Base-by-base conservation (phyloP, 1,140 invertebrate genomes). In the Aphelinus atriplicis region DNA sequence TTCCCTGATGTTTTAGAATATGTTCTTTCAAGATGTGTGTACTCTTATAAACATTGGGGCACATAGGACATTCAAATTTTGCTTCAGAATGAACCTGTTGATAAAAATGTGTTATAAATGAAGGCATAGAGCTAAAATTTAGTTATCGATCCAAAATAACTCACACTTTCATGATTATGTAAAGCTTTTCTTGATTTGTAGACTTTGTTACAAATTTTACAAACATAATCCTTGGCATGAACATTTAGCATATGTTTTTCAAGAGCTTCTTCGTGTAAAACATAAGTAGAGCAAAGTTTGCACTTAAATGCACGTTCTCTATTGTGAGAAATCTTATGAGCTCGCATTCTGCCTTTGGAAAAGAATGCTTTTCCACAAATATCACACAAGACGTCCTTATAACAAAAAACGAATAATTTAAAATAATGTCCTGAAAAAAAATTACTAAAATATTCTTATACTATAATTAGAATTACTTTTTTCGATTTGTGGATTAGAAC, bases 21-120 rank as follows among this genome's bases (percentile, higher is more conserved):
- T 85, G 84, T 53, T 85, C 83, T 65, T 84, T 84, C 2, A 85
- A 53, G 26, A 84, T 84, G 55, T 84, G 81, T 2, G 77, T 83
- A 53, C 80, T 84, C 26, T 83, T 84, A 53, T 85, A 85, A 3
- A 81, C 73, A 64, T 83, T 84, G 2, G 79, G 72, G n/a, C 83
- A 85, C 7, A 81, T 26, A 9, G 73, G 69, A 60, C 83, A 85
- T 65, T 81, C 79, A 45, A 79, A 83, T 56, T 82, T 83, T 3
- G 81, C 81, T n/a, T 75, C 78, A 10, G 77, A 80, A 58, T 85
- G 83, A 48, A 82, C 81, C 65, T 74, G 10, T 81, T 82, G 50
- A 74, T 70, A 7, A 48, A 51, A 73, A n/a, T 53, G 26, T 50
- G 48, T 69, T 67, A 55, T 55, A 47, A 7, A 48, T 65, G 61